Base-by-base conservation (phyloP, 2,113 vertebrate genomes). In the Rhombomys opimus region DNA sequence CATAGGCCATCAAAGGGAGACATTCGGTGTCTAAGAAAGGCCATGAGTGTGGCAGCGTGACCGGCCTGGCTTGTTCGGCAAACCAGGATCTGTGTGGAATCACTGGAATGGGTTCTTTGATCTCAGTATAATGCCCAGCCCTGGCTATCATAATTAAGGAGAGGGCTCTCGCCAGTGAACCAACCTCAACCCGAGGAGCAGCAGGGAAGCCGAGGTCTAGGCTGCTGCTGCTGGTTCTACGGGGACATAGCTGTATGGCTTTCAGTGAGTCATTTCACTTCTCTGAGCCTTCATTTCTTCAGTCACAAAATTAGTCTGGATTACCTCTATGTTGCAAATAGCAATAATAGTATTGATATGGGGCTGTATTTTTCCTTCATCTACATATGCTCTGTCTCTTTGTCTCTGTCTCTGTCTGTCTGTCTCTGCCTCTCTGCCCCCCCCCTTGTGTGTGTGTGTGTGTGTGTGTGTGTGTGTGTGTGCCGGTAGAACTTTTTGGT, bases 331-430 rank as follows among this genome's bases (percentile, higher is more conserved):
- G 81, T 96, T 70, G 70, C 65, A 84, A 87, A 46, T 11, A 7
- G 1, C n/a, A 70, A 70, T 13, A 54, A 35, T 70, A 46, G 46
- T 46, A 57, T 0, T 76, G 32, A 32, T 18, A 65, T 38, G 12
- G 27, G 92, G 57, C 27, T 85, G 27, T 82, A 70, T 87, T 95
- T 95, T 61, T 30, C 84, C 84, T 95, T 96, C 77, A 70, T 38
- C 23, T 27, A 8, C 1, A 18, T 27, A 22, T 87, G 93, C 88
- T 91, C 78, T 78, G 25, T 68, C 9, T 68, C 7, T 68, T 4
- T 68, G 27, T 32, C 11, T 70, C 9, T 61, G 59, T 94, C 88
- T 91, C 84, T 78, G 13, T 54, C 46, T 78, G 13, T 54, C 46
- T 46, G 22, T 46, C 18, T 76, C 20, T 46, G 0, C 30, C 2